Conservation (phyloP, 1,140 invertebrate genomes). For the Caenorhabditis briggsae region DNA sequence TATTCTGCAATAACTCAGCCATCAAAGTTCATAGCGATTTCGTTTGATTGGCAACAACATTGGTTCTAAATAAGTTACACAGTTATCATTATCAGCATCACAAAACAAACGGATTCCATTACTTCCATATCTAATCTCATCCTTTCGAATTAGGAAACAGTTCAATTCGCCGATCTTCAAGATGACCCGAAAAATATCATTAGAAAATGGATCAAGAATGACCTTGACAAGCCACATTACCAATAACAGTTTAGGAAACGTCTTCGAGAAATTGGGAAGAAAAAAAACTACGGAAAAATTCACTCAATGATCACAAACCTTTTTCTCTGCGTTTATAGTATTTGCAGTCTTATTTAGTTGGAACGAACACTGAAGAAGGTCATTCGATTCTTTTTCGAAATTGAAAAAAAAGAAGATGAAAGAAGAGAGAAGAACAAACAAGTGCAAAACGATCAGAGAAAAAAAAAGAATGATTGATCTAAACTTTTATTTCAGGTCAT, state of each 20-base stretch:
- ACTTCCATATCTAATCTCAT: background rate
- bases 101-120: background rate
- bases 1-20: too few species aligned
- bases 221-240: slow-evolving; percentile 1
- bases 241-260: background rate
- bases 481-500: background rate
- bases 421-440: slow-evolving; percentile 41
- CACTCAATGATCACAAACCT: slow-evolving; percentile 40
- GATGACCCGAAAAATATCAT: background rate
- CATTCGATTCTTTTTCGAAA: slow-evolving; percentile 3
- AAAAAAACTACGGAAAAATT: slow-evolving; percentile 15
- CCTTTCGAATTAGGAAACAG: background rate
- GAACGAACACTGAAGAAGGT: slow-evolving; percentile 39
- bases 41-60: too few species aligned
- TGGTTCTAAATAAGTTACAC: too few species aligned
- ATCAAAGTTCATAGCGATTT: too few species aligned
- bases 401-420: background rate
- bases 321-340: background rate
- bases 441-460: background rate
- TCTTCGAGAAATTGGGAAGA: background rate
- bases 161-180: slow-evolving; percentile 24
- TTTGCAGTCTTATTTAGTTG: background rate
- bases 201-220: slow-evolving; percentile 6
- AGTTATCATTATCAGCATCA: too few species aligned
- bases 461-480: background rate